Evolutionary conservation across 1,140 invertebrate species (phyloP).

Genomic region (Bombus waltoni): DNA sequence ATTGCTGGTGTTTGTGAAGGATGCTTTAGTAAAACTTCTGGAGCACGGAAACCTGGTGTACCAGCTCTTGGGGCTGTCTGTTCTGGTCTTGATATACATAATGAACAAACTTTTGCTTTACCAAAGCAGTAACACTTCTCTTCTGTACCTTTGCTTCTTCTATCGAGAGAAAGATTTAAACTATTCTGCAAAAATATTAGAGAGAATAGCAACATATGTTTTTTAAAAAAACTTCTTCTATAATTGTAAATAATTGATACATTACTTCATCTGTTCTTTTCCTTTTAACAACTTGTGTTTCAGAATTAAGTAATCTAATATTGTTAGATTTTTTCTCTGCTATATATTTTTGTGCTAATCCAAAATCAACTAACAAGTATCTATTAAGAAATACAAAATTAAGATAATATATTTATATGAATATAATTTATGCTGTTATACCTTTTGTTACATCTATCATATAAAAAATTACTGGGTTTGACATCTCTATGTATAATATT

Average conservation of each 20-base stretch:
- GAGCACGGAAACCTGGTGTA: conserved; percentile 94
- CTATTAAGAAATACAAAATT: conserved; percentile 70
- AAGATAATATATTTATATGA: not conserved
- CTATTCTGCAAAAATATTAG: conserved; percentile 70
- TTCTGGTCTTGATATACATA: conserved; percentile 84
- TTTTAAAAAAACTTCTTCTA: not conserved
- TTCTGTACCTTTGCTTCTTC: conserved; percentile 60
- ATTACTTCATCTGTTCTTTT: conserved; percentile 77
- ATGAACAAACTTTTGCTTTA: conserved; percentile 85
- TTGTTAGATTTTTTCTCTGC: conserved; percentile 54
- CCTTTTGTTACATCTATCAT: conserved; percentile 89
- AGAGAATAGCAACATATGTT: not conserved
- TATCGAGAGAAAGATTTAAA: conserved; percentile 61
- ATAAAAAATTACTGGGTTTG: conserved; percentile 97
- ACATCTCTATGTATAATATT: conserved; percentile 95
- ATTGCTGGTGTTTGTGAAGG: conserved; percentile 91
- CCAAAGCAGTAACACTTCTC: conserved; percentile 86
- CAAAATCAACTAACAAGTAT: conserved; percentile 94
- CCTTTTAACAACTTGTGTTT: conserved; percentile 62
- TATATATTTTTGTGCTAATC: conserved; percentile 87
- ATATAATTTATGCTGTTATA: conserved; percentile 72
- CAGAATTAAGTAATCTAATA: conserved; percentile 29
- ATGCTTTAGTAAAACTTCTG: conserved; percentile 93
- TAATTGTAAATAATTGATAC: conserved; percentile 34
- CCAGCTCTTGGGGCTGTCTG: conserved; percentile 91